Evolutionary conservation across 23 tunicate genomes (phyloP), one percentile per base, ranked within the genome.

Genomic region (Botrylloides violaceus): DNA sequence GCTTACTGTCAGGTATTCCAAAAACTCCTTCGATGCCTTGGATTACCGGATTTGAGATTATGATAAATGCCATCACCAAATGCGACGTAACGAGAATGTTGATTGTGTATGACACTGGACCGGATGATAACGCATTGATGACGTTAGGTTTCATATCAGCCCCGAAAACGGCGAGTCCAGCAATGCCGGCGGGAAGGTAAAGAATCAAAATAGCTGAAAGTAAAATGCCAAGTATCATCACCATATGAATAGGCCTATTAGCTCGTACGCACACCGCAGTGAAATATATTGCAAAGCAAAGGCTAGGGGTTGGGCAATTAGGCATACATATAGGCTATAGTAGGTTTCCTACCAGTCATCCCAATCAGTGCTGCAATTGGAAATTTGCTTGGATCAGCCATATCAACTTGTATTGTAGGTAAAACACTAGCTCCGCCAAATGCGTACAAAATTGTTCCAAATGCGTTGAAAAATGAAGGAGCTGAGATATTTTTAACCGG

Each of bases 401-500:
- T 90, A 34, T 90, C 97, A 18, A 90, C 85, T 75, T 90, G 97
- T 4, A 90, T 75, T 18, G 97, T 90, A 1, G 97, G 97, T 82
- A 90, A 83, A 43, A 70, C 59, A 59, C 86, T 90, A 0, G 97
- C 86, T 24, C 97, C 97, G 1, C 97, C 90, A 56, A 73, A 90
- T 19, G 85, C 90, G 39, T 77, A 90, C 62, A 90, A 70, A 59
- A 90, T 90, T 3, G 90, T 90, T 49, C 97, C 97, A 34, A 90
- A 83, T 2, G 97, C 90, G 39, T 33, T 73, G 64, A 90, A 90
- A 58, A 90, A 90, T 22, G 75, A 47, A 36, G 72, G 59, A 36
- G 81, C 81, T 20, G 83, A 27, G 4, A 86, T 83, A 58, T 81
- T 87, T 37, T 71, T 25, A 20, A 15, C 18, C 65, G 29, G 26